Conservation (phyloP, 1,140 invertebrate species). For the Lamellibrachia luymesi region DNA sequence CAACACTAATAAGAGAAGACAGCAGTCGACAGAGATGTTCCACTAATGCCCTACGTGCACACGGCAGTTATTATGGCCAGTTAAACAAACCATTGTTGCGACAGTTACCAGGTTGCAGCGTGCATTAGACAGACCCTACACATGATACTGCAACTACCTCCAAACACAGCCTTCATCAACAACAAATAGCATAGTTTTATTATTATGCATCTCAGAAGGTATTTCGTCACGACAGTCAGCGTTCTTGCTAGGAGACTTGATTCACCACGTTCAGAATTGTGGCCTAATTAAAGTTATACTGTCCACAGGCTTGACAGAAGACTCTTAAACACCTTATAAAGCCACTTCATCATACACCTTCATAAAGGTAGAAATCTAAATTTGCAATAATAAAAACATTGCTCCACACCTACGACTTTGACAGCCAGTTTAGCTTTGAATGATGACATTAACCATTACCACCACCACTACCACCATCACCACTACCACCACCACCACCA, state of each 20-base stretch:
- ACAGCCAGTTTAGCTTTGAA: too few species aligned
- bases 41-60: neutral
- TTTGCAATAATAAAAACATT: too few species aligned
- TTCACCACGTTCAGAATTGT: neutral
- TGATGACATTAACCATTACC: too few species aligned
- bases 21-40: neutral
- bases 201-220: neutral
- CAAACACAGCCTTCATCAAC: neutral
- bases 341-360: too few species aligned
- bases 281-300: neutral
- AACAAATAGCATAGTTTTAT: neutral
- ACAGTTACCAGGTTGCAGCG: neutral
- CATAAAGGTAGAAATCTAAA: too few species aligned
- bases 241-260: neutral
- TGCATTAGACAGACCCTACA: neutral
- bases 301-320: too few species aligned
- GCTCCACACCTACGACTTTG: too few species aligned
- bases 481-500: too few species aligned
- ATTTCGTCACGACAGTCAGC: neutral
- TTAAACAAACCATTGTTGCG: neutral
- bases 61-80: neutral
- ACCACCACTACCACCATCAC: too few species aligned
- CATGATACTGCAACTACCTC: neutral
- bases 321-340: too few species aligned
- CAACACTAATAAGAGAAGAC: conserved; percentile 5